Percentiles rank a stretch among this genome's conserved stretches.
phyloP scores from a whole-genome alignment of 2,113 vertebrate genomes.

The Trematomus loennbergii region DNA sequence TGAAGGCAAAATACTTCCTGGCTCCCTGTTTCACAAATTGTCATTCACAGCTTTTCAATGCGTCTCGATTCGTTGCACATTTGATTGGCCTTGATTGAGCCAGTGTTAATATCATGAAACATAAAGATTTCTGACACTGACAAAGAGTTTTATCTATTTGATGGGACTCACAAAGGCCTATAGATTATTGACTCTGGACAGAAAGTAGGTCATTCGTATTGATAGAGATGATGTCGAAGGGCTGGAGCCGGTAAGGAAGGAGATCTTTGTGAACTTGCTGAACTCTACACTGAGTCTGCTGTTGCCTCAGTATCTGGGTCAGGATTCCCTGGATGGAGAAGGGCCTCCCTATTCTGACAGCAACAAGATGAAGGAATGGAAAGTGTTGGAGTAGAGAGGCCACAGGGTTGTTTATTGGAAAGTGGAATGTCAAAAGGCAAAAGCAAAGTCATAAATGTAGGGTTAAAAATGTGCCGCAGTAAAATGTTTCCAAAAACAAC shows the following conservation, averaged over 20 bases:
- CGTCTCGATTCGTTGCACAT: slow-evolving; percentile 12
- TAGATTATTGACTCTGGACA: slow-evolving; percentile 41
- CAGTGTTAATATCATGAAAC: slow-evolving; percentile 13
- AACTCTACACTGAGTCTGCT: slow-evolving; percentile 56
- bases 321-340: slow-evolving; percentile 62
- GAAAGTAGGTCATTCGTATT: slow-evolving; percentile 64
- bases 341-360: slow-evolving; percentile 23
- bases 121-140: slow-evolving; percentile 15
- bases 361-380: slow-evolving; percentile 21
- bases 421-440: slow-evolving; percentile 7
- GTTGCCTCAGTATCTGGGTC: slow-evolving; percentile 53
- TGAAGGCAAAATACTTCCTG: background rate
- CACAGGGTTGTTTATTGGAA: background rate
- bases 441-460: background rate
- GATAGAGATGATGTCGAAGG: slow-evolving; percentile 49
- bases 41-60: background rate
- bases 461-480: background rate
- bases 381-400: background rate
- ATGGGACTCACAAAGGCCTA: slow-evolving; percentile 31
- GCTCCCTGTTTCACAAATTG: background rate
- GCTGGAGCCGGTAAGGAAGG: slow-evolving; percentile 38
- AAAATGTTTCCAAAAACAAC: background rate
- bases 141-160: slow-evolving; percentile 20
- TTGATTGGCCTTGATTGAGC: slow-evolving; percentile 36
- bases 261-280: slow-evolving; percentile 66